Evolutionary conservation across 2,888 invertebrate genomes (phyloP), one percentile per base, ranked within the genome.

Genomic region (Acleris emargana): DNA sequence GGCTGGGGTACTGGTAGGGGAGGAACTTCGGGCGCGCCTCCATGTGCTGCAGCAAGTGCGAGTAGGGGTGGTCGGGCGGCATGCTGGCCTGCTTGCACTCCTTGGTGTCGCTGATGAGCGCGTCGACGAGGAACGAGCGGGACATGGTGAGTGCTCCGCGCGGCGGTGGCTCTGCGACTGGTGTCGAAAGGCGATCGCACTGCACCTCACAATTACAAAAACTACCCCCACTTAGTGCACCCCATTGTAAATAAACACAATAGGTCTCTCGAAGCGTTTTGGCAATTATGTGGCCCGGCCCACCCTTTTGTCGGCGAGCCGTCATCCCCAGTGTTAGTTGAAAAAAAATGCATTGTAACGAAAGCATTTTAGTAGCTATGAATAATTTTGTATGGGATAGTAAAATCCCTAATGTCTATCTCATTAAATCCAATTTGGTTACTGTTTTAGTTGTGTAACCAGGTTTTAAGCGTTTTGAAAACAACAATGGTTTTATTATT

Each of bases 71-170:
- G 71, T 94, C 89, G 84, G 86, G 83, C 72, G 88, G 71, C 76
- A 87, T 72, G 69, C 88, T 83, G 63, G 80, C 74, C 76, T 85
- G 85, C 73, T 87, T 86, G 55, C 84, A 86, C 66, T 92, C 90
- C 73, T 94, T 94, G 51, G 94, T 81, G 64, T 94, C 94, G 89
- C 94, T 95, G 71, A 97, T 96, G 64, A 97, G 86, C 59, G 97
- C 95, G 79, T 97, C 97, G 79, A 97, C 96, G 64, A 96, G 85
- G 80, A 97, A 97, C 71, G 96, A 97, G 73, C 96, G 94, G 68
- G 97, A 97, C 96, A 97, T 97, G 61, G 68, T 38, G 71, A 68
- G 74, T 73, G 74, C 72, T 72, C 84, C 70, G 74, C 73, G 60
- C 77, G 80, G 75, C 77, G 84, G 79, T 75, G 76, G 76, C 74